Conservation (phyloP, 2,888 invertebrate genomes). For the Dolomedes plantarius region DNA sequence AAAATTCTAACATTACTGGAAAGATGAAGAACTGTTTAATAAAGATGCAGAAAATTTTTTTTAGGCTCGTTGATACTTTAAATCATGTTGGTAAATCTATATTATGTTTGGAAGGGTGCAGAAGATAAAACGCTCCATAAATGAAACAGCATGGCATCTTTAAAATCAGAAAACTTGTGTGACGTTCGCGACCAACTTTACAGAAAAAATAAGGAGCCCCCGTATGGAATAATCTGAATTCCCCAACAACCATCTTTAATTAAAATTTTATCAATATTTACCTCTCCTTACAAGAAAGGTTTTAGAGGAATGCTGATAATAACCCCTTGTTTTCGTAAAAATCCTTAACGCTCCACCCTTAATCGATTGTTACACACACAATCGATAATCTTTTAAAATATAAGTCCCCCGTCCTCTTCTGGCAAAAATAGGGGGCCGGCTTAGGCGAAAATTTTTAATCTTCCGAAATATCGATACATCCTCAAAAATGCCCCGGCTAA, state of each 20-base stretch:
- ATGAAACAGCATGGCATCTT: too few relatives aligned
- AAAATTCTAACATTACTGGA: too few relatives aligned
- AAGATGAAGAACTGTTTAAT: too few relatives aligned
- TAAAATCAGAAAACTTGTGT: too few relatives aligned
- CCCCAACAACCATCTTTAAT: not conserved
- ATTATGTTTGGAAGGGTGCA: too few relatives aligned
- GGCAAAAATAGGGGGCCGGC: not conserved
- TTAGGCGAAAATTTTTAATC: not conserved
- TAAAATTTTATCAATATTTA: conserved; percentile 1
- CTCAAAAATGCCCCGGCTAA: not conserved
- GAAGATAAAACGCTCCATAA: too few relatives aligned
- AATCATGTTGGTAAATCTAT: too few relatives aligned
- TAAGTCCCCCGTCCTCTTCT: not conserved
- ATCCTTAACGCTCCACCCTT: not conserved
- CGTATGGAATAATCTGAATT: not conserved
- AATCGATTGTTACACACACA: not conserved
- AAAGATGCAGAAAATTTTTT: too few relatives aligned
- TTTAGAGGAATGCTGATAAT: not conserved
- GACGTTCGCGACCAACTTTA: too few relatives aligned
- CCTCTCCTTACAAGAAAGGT: not conserved
- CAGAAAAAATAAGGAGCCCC: too few relatives aligned
- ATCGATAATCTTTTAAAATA: conserved; percentile 6
- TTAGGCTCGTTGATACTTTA: too few relatives aligned
- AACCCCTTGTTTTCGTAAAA: not conserved
- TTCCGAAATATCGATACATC: not conserved